Evolutionary conservation across 2,797 vertebrate genomes (phyloP), one percentile per base, ranked within the genome.

Genomic region (Xenopus petersii): DNA sequence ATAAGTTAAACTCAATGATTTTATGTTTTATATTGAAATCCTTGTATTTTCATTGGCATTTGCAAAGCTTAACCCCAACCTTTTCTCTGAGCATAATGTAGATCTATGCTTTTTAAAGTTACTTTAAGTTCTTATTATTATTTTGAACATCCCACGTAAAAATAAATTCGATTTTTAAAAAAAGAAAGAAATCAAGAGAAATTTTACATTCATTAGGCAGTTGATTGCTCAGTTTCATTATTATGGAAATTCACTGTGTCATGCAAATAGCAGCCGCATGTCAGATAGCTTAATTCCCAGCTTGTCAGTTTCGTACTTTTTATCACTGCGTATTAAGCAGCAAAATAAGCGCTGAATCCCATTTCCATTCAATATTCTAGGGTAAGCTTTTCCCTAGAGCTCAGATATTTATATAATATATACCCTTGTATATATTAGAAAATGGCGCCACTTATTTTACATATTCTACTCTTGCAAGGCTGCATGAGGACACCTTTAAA

Each of bases 191-290:
- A 78, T 70, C 76, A 78, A 69, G 71, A 49, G 36, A 70, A 73
- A 78, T 73, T 69, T 73, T 78, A 78, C 71, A 78, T 78, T 78
- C 76, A 78, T 78, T 78, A 78, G 66, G 71, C 71, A 78, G 24
- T 73, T 78, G 76, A 78, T 78, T 78, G 76, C 76, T 78, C 66
- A 59, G 71, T 73, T 78, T 78, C 76, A 78, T 78, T 78, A 78
- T 78, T 78, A 78, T 78, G 76, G 71, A 73, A 78, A 78, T 78
- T 60, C 71, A 60, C 13, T 60, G 76, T 78, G 71, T 78, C 76
- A 78, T 73, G 76, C 60, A 78, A 78, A 78, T 78, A 73, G 66
- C 65, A 62, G 60, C 54, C 12, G 60, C 75, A 54, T 78, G 71
- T 70, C 71, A 66, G 71, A 78, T 78, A 78, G 67, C 76, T 73